phyloP scores from a whole-genome alignment of 2,113 vertebrate genomes.

The Phyllostomus hastatus region DNA sequence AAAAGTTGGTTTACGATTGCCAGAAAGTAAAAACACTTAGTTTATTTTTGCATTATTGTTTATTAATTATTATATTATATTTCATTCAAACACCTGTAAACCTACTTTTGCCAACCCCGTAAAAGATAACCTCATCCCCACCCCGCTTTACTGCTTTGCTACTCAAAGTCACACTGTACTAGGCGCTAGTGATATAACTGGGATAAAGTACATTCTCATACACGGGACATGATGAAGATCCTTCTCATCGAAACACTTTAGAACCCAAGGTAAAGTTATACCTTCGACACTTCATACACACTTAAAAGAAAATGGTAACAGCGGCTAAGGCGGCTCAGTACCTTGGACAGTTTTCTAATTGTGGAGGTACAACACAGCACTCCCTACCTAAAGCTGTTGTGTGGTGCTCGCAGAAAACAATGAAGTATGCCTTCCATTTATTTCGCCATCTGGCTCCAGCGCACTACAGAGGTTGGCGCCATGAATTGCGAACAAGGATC shows the following conservation, averaged over 20 bases:
- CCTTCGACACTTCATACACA: neutral
- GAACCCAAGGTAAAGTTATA: neutral
- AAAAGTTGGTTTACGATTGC: neutral
- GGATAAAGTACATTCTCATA: neutral
- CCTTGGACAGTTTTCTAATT: constrained; percentile 44
- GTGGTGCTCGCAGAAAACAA: neutral
- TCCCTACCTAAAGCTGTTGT: neutral
- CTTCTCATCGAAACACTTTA: neutral
- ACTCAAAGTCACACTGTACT: neutral
- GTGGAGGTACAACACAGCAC: neutral
- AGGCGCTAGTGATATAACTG: neutral
- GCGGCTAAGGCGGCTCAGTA: neutral
- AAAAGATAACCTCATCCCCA: neutral
- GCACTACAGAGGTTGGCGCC: neutral
- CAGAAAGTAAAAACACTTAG: neutral
- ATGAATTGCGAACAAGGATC: neutral
- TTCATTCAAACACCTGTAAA: neutral
- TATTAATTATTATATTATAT: neutral
- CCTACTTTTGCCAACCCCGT: neutral
- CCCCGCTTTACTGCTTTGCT: neutral
- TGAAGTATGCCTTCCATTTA: constrained; percentile 18
- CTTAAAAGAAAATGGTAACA: neutral
- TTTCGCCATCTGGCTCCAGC: neutral
- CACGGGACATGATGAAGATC: neutral
- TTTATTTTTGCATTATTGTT: neutral